Evolutionary conservation across 1,140 invertebrate genomes (phyloP).

Genomic region (Acromyrmex heyeri): DNA sequence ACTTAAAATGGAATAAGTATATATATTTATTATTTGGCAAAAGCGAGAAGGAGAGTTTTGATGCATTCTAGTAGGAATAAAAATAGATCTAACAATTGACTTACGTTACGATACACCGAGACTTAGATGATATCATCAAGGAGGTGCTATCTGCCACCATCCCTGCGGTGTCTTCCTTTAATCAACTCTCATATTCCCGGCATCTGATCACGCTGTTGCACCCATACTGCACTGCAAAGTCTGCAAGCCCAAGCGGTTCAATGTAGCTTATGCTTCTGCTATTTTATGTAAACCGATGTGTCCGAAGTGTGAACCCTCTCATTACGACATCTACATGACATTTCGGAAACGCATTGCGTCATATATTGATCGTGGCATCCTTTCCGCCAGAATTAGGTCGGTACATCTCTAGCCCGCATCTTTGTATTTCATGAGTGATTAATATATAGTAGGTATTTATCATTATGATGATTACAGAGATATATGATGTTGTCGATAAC

Average conservation of each 20-base stretch:
- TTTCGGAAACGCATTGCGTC: background rate
- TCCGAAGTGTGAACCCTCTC: background rate
- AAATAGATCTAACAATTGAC: background rate
- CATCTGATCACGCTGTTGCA: background rate
- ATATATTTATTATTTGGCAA: too few species aligned
- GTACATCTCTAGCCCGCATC: background rate
- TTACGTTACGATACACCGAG: conserved; percentile 39
- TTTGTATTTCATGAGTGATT: too few species aligned
- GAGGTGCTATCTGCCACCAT: background rate
- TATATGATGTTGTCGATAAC: too few species aligned
- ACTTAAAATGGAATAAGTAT: too few species aligned
- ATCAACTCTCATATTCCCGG: background rate
- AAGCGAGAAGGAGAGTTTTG: too few species aligned
- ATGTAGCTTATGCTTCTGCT: too few species aligned
- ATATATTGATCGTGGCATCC: conserved; percentile 15
- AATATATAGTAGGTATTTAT: too few species aligned
- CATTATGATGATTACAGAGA: too few species aligned
- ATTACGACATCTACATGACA: conserved; percentile 59
- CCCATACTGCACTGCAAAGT: too few species aligned
- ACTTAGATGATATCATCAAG: background rate
- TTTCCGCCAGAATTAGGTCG: background rate
- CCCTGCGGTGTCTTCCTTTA: background rate
- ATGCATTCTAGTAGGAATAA: too few species aligned
- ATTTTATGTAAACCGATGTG: background rate
- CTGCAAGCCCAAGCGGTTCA: too few species aligned